These are phyloP conservation scores for Stercorarius parasiticus DNA, from an alignment of 2,113 vertebrate species.

Conservation along the genomic window DNA sequence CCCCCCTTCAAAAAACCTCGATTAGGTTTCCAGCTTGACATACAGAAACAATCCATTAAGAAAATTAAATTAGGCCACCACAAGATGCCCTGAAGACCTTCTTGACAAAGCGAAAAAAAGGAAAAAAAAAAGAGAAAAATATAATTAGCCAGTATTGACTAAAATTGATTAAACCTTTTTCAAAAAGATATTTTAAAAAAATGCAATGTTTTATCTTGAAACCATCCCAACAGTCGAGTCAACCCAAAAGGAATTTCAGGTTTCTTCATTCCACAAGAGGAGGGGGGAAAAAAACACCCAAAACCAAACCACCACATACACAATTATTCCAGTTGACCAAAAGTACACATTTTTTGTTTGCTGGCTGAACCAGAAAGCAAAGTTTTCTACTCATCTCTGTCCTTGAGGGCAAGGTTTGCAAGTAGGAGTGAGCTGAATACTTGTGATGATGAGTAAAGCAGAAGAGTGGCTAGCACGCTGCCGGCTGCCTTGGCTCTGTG, in stretches of 20 bases:
- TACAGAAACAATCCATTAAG: background rate
- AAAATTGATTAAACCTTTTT: background rate
- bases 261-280: background rate
- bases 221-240: background rate
- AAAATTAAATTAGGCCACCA: background rate
- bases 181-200: background rate
- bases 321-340: background rate
- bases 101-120: background rate
- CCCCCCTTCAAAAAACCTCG: background rate
- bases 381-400: background rate
- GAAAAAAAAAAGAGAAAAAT: background rate
- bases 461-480: background rate
- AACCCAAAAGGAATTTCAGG: background rate
- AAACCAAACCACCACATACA: background rate
- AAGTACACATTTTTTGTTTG: background rate
- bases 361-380: background rate
- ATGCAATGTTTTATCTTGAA: background rate
- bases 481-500: background rate
- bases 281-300: background rate
- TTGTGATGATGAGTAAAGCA: slow-evolving; percentile 28
- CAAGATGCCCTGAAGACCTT: background rate
- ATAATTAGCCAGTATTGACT: background rate
- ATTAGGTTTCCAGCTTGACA: background rate
- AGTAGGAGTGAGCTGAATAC: background rate
- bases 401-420: background rate